Percentiles rank a stretch among this genome's conserved stretches.
These are phyloP conservation scores for Oryzias javanicus DNA, from an alignment of 2,113 vertebrate genomes.

Conservation along the genomic window DNA sequence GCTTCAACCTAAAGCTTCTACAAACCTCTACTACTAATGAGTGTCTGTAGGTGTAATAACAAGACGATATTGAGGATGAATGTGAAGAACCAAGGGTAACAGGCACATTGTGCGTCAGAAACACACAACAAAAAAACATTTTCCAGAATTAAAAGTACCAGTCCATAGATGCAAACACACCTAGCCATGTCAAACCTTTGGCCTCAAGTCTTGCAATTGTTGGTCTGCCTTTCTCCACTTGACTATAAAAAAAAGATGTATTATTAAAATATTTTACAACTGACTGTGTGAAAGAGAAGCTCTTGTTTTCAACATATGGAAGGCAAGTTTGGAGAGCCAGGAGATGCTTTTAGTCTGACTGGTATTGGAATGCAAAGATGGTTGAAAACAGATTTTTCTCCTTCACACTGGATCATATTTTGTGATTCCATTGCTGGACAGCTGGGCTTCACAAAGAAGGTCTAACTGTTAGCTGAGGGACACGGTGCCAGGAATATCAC, in stretches of 20 bases:
- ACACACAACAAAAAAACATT: too few relatives aligned
- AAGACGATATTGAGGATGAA: too few relatives aligned
- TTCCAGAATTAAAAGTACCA: too few relatives aligned
- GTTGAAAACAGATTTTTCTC: constrained; percentile 34
- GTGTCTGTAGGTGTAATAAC: too few relatives aligned
- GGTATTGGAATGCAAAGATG: constrained; percentile 42
- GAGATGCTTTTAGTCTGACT: constrained; percentile 3
- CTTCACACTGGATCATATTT: constrained; percentile 49
- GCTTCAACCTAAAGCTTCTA: too few relatives aligned
- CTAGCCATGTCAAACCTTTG: too few relatives aligned
- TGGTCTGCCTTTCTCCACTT: too few relatives aligned
- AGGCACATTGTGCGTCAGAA: too few relatives aligned
- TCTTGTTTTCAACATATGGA: constrained; percentile 6
- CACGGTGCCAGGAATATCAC: constrained; percentile 60
- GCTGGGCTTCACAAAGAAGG: constrained; percentile 51
- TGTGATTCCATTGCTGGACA: constrained; percentile 54
- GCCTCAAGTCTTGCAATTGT: too few relatives aligned
- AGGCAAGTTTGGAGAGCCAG: constrained; percentile 6
- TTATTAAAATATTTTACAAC: not conserved
- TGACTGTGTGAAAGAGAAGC: not conserved
- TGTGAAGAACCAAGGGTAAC: too few relatives aligned
- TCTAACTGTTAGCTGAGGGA: constrained; percentile 56
- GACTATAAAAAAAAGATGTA: not conserved
- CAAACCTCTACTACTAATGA: too few relatives aligned
- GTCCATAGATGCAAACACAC: too few relatives aligned